Evolutionary conservation across 1,140 invertebrate species (phyloP).

Genomic region (Drosophila truncata): DNA sequence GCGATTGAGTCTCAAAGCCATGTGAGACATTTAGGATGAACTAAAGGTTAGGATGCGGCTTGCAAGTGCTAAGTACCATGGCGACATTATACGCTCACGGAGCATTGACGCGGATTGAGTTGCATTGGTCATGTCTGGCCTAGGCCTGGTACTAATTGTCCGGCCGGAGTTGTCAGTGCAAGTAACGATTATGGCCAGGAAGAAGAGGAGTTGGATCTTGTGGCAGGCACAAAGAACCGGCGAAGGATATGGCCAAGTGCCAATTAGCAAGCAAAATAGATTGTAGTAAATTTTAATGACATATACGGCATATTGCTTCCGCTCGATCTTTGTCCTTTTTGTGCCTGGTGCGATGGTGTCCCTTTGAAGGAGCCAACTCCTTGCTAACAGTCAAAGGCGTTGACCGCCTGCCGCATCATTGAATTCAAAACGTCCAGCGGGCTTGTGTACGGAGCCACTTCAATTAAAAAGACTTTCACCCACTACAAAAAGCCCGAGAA

Average conservation of each 20-base stretch:
- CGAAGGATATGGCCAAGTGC: constrained; percentile 71
- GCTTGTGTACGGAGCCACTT: constrained; percentile 66
- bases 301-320: constrained; percentile 62
- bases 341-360: constrained; percentile 11
- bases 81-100: constrained; percentile 61
- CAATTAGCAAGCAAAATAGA: constrained; percentile 83
- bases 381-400: constrained; percentile 71
- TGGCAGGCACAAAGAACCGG: constrained; percentile 26
- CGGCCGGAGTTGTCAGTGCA: constrained; percentile 46
- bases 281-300: constrained; percentile 83
- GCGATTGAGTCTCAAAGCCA: background rate
- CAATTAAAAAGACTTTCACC: constrained; percentile 85
- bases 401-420: constrained; percentile 79
- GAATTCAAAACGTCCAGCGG: constrained; percentile 66
- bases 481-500: constrained; percentile 58
- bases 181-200: constrained; percentile 72
- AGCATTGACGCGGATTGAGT: constrained; percentile 47
- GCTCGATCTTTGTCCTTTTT: constrained; percentile 33
- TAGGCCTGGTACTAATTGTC: constrained; percentile 62
- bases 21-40: background rate
- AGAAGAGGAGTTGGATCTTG: constrained; percentile 38
- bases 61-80: constrained; percentile 26
- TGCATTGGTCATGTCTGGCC: constrained; percentile 12
- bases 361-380: constrained; percentile 42
- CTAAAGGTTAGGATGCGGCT: background rate